Evolutionary conservation across 2,888 invertebrate species (phyloP).

Genomic region (Schizotus pectinicornis): DNA sequence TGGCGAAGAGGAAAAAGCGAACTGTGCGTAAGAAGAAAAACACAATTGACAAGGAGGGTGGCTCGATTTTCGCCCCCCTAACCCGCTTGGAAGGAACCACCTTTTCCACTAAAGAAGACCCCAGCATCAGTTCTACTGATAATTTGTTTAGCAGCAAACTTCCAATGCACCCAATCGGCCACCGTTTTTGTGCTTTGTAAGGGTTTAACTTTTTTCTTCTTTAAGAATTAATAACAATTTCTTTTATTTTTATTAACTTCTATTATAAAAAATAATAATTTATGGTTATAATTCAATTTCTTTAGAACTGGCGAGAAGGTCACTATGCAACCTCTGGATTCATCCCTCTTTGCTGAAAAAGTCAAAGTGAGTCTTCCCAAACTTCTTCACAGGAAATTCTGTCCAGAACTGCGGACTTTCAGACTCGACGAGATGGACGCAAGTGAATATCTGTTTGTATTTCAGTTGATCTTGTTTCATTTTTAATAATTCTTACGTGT

Average conservation of each 20-base stretch:
- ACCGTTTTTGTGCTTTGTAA: conserved; percentile 15
- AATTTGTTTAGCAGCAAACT: conserved; percentile 47
- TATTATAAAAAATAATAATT: too few species aligned
- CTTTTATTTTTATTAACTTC: too few species aligned
- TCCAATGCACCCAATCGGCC: conserved; percentile 20
- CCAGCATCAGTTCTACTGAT: conserved; percentile 43
- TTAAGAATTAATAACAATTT: background rate
- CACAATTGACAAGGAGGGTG: conserved; percentile 42
- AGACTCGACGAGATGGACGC: background rate
- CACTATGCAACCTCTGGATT: too few species aligned
- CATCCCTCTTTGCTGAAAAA: too few species aligned
- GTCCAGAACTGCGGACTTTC: background rate
- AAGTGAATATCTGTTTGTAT: background rate
- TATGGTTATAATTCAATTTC: too few species aligned
- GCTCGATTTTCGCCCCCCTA: conserved; percentile 36
- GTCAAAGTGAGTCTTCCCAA: too few species aligned
- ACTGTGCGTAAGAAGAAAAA: conserved; percentile 36
- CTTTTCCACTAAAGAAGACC: conserved; percentile 45
- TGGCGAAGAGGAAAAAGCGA: conserved; percentile 39
- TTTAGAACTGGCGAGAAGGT: too few species aligned
- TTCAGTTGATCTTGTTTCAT: conserved; percentile 12
- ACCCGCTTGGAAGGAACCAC: conserved; percentile 44
- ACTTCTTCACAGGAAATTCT: too few species aligned
- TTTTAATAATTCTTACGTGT: conserved; percentile 1
- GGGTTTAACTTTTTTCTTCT: background rate